phyloP scores from a whole-genome alignment of 2,797 vertebrate species.

The Buceros bicornis region DNA sequence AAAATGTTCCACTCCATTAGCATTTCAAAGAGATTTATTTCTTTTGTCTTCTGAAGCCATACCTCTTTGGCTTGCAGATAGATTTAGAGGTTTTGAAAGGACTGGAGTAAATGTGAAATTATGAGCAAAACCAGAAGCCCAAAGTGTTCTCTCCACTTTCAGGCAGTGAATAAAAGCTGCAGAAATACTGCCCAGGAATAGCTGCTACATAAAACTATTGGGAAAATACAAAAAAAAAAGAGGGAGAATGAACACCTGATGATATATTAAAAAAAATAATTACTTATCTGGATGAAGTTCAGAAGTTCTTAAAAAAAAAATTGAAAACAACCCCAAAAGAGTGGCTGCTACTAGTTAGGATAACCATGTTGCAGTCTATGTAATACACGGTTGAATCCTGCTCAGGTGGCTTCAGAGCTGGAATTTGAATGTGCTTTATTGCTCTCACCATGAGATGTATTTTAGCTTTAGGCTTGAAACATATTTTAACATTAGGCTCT shows the following conservation, averaged over 20 bases:
- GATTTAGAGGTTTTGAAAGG: constrained; percentile 68
- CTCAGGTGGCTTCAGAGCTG: background rate
- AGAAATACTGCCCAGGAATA: background rate
- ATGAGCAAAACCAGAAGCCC: constrained; percentile 50
- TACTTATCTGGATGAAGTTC: background rate
- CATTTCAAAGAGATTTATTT: constrained; percentile 76
- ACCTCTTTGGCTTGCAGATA: constrained; percentile 69
- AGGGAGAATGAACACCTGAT: background rate
- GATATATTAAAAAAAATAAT: background rate
- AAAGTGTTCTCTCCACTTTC: background rate
- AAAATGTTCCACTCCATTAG: constrained; percentile 65
- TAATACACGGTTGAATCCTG: background rate
- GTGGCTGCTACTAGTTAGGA: background rate
- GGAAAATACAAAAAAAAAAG: background rate
- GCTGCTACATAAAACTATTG: background rate
- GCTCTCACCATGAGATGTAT: background rate
- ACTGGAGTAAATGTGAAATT: constrained; percentile 61
- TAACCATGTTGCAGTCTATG: background rate
- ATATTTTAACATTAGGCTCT: background rate
- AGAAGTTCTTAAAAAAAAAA: background rate
- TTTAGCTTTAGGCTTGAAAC: background rate
- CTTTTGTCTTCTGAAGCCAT: constrained; percentile 63
- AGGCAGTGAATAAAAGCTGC: background rate
- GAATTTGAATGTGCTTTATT: background rate
- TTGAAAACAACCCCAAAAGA: background rate